phyloP scores from a whole-genome alignment of 2,797 vertebrate genomes.

The Alca torda region DNA sequence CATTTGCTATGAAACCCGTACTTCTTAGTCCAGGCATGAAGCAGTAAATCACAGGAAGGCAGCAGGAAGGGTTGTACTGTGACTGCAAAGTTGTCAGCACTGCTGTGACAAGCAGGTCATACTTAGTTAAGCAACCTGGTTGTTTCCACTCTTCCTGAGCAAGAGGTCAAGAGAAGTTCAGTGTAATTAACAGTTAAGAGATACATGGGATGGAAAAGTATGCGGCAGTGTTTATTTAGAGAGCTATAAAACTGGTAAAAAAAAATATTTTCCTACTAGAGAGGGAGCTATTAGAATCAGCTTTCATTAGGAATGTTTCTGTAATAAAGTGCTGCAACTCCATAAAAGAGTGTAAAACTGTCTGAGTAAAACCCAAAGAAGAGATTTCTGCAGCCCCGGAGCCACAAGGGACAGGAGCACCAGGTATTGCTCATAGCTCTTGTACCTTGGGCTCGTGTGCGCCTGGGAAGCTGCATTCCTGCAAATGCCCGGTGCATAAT shows the following conservation, averaged over 20 bases:
- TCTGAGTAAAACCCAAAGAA: background rate
- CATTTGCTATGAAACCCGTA: background rate
- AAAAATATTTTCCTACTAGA: background rate
- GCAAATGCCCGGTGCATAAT: background rate
- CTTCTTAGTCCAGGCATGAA: background rate
- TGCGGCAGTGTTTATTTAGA: background rate
- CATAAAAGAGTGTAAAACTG: constrained; percentile 27
- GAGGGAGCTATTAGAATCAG: background rate
- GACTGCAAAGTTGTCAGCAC: background rate
- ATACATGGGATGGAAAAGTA: background rate
- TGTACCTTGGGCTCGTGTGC: background rate
- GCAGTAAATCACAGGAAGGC: background rate
- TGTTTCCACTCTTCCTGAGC: background rate
- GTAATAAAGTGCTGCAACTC: background rate
- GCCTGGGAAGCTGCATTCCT: background rate
- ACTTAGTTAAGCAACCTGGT: background rate
- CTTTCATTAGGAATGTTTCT: background rate
- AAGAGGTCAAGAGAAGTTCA: constrained; percentile 1
- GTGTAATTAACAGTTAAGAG: background rate
- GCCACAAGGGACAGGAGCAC: background rate
- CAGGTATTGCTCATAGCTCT: background rate
- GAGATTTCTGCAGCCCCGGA: constrained; percentile 7
- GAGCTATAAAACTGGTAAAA: background rate
- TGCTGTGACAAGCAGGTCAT: background rate
- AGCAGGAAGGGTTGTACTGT: background rate